Evolutionary conservation across 2,113 vertebrate genomes (phyloP).

Genomic region (Oriolus oriolus): DNA sequence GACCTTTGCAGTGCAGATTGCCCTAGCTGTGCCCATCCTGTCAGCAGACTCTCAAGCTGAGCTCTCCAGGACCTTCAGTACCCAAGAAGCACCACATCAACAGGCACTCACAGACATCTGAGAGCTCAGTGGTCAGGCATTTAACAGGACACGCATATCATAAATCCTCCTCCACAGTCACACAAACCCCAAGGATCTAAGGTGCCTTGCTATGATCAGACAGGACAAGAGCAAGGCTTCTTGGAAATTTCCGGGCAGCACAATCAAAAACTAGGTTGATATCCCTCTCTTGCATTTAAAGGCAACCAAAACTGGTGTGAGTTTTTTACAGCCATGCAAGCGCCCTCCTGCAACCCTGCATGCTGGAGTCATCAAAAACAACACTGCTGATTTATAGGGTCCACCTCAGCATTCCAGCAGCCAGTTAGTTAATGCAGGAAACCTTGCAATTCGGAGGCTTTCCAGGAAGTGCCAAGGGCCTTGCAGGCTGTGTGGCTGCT

Average conservation of each 20-base stretch:
- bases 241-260: neutral
- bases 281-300: neutral
- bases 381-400: neutral
- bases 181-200: neutral
- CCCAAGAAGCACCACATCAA: neutral
- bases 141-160: rapidly evolving
- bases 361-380: neutral
- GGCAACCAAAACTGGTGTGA: neutral
- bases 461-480: slow-evolving; percentile 23
- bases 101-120: neutral
- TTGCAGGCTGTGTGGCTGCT: neutral
- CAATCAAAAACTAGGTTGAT: neutral
- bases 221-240: neutral
- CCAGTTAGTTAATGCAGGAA: slow-evolving; percentile 21
- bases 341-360: neutral
- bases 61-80: neutral
- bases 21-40: neutral
- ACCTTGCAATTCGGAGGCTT: neutral
- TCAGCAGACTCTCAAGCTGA: neutral
- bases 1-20: neutral
- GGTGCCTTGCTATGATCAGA: neutral
- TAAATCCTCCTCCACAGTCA: neutral
- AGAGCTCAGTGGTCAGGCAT: neutral
- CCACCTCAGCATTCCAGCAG: neutral
- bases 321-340: neutral